Evolutionary conservation across 2,113 vertebrate genomes (phyloP).

Genomic region (Odontophorus gujanensis): DNA sequence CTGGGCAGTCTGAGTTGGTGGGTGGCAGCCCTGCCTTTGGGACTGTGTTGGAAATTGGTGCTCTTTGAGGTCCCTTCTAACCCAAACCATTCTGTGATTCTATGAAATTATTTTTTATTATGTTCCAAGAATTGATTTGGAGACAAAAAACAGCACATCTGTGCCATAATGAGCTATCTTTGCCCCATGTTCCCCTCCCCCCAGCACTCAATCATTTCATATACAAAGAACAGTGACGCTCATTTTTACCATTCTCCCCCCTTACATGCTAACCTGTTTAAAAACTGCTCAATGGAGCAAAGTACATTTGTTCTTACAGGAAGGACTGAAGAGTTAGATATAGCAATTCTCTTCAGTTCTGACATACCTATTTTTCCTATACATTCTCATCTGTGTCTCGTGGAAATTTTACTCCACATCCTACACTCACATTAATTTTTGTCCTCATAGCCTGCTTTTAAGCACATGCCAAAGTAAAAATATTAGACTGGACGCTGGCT

Average conservation of each 20-base stretch:
- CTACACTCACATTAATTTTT: not conserved
- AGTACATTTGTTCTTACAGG: not conserved
- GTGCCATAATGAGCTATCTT: not conserved
- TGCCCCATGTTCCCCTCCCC: not conserved
- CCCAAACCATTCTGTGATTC: not conserved
- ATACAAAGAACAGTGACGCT: conserved; percentile 8
- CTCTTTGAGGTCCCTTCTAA: not conserved
- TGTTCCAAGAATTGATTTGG: not conserved
- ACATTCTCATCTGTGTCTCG: not conserved
- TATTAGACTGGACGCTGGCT: not conserved
- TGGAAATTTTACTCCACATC: not conserved
- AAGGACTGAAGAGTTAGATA: not conserved
- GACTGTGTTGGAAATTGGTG: not conserved
- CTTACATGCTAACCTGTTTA: not conserved
- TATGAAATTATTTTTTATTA: not conserved
- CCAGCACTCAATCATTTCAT: not conserved
- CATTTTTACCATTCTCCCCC: not conserved
- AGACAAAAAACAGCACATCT: not conserved
- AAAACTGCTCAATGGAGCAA: not conserved
- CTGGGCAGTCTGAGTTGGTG: not conserved
- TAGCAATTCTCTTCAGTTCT: not conserved
- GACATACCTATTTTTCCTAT: not conserved
- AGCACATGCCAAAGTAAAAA: not conserved
- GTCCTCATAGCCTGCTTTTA: not conserved
- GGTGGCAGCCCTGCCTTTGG: no score